Conservation (phyloP, 1,140 invertebrate genomes). For the Brachionus rubens region DNA sequence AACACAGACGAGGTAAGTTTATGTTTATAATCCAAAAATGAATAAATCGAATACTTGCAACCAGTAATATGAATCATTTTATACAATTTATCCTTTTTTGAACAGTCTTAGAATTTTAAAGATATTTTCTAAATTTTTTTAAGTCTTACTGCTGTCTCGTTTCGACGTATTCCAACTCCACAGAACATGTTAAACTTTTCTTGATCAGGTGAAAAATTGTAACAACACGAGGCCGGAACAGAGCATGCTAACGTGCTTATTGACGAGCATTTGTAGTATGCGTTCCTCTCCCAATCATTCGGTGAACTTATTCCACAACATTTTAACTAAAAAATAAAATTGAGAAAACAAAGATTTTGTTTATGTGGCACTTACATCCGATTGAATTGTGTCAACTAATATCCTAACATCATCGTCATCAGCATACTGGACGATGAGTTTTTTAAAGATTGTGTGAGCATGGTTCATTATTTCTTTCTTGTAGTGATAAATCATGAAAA, state of each 20-base stretch:
- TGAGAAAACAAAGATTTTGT: too few relatives aligned
- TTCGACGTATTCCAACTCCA: neutral
- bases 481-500: neutral
- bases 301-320: slow-evolving; percentile 39
- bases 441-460: slow-evolving; percentile 12
- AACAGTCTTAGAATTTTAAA: neutral
- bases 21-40: slow-evolving; percentile 41
- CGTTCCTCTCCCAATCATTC: slow-evolving; percentile 33
- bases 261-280: slow-evolving; percentile 25
- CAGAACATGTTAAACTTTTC: slow-evolving; percentile 32
- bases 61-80: slow-evolving; percentile 36
- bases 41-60: slow-evolving; percentile 40
- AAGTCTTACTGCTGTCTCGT: neutral
- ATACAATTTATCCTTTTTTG: neutral
- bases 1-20: slow-evolving; percentile 20
- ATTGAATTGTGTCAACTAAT: slow-evolving; percentile 30
- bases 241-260: slow-evolving; percentile 30
- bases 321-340: neutral
- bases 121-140: neutral
- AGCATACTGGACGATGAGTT: neutral
- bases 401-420: slow-evolving; percentile 25
- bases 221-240: slow-evolving; percentile 26
- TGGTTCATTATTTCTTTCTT: slow-evolving; percentile 40
- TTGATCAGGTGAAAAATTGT: slow-evolving; percentile 17
- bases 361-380: neutral